Evolutionary conservation across 2,113 vertebrate genomes (phyloP).

Genomic region (Cervus canadensis): DNA sequence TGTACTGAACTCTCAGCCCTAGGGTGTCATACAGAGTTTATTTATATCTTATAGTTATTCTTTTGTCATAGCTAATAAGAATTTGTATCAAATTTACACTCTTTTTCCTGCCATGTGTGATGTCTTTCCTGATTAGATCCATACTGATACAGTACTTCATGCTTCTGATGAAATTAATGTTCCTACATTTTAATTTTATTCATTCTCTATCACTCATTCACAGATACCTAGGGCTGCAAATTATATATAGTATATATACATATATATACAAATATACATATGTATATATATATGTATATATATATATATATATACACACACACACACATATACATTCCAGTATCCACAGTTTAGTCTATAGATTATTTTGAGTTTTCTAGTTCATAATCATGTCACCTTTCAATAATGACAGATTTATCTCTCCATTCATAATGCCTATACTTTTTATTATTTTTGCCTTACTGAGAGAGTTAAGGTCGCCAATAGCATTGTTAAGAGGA

Average conservation of each 20-base stretch:
- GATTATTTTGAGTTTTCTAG: background rate
- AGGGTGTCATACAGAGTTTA: background rate
- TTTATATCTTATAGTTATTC: background rate
- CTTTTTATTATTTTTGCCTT: background rate
- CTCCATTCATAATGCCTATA: background rate
- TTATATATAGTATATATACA: background rate
- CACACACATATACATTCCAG: background rate
- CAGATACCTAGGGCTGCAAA: background rate
- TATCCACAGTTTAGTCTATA: background rate
- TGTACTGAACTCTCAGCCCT: background rate
- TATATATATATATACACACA: too few relatives aligned
- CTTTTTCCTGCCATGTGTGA: background rate
- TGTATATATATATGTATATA: background rate
- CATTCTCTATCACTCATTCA: background rate
- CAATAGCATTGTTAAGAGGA: background rate
- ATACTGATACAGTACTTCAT: background rate
- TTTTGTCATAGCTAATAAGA: background rate
- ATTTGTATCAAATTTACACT: background rate
- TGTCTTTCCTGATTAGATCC: background rate
- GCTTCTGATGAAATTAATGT: background rate
- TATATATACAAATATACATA: too few relatives aligned
- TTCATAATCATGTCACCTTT: background rate
- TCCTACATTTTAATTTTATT: background rate
- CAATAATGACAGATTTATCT: background rate
- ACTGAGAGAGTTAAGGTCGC: background rate